These are phyloP conservation scores for Ptycholaimellus sp. DNA, from an alignment of 2,888 invertebrate genomes.

Conservation along the genomic window DNA sequence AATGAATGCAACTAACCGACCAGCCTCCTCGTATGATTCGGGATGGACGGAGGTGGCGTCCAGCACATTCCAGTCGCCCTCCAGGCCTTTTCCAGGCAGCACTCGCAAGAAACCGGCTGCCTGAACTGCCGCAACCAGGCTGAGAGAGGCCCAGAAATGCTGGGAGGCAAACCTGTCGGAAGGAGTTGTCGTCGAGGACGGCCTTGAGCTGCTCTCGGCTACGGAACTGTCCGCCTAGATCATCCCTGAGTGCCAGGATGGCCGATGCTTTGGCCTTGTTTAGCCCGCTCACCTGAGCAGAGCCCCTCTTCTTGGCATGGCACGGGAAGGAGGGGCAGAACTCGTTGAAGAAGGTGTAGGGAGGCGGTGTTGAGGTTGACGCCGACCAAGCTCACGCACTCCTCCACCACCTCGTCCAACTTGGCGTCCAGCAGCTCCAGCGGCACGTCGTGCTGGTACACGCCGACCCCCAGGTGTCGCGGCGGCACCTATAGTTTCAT, in stretches of 20 bases:
- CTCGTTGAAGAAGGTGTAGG: background rate
- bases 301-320: background rate
- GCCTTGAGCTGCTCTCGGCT: constrained; percentile 24
- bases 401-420: constrained; percentile 54
- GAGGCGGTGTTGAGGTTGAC: background rate
- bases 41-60: constrained; percentile 74
- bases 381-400: constrained; percentile 25
- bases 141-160: background rate
- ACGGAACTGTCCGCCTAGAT: constrained; percentile 45
- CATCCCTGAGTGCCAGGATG: constrained; percentile 48
- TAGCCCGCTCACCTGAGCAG: constrained; percentile 44
- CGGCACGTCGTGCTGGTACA: constrained; percentile 65
- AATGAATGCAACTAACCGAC: too few relatives aligned
- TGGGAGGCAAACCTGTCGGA: constrained; percentile 38
- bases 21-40: constrained; percentile 52
- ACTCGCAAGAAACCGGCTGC: too few relatives aligned
- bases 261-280: constrained; percentile 48
- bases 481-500: too few relatives aligned
- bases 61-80: constrained; percentile 32
- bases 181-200: background rate
- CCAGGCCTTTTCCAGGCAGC: too few relatives aligned
- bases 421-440: constrained; percentile 45
- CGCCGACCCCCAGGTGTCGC: constrained; percentile 70
- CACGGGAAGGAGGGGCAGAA: background rate
- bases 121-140: too few relatives aligned